These are phyloP conservation scores for Euzophera pinguis DNA, from an alignment of 2,888 invertebrate species.

Conservation along the genomic window DNA sequence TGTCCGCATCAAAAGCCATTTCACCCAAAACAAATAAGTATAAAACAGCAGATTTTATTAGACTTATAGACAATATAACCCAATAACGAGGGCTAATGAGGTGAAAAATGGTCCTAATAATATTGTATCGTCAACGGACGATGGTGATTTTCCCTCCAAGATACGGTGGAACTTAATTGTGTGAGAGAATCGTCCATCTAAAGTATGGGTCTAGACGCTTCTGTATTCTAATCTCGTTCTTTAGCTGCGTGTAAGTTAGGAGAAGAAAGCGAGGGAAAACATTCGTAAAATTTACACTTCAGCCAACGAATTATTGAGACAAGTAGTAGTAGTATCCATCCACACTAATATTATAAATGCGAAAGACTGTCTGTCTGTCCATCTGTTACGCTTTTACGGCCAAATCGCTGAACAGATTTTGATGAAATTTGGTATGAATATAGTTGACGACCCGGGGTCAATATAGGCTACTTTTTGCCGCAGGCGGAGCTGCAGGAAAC, in stretches of 20 bases:
- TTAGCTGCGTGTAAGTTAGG: conserved; percentile 16
- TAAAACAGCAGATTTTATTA: not conserved
- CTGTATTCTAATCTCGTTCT: conserved; percentile 44
- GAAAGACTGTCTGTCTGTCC: no score
- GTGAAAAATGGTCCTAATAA: conserved; percentile 26
- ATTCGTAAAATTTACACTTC: not conserved
- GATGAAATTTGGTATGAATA: no score
- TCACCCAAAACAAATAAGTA: not conserved
- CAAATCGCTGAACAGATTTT: no score
- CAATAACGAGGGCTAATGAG: conserved; percentile 13
- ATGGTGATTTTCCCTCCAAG: conserved; percentile 14
- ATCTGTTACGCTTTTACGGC: no score
- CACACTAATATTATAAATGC: no score
- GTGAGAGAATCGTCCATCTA: conserved; percentile 34
- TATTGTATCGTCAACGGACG: conserved; percentile 24
- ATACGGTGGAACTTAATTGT: conserved; percentile 36
- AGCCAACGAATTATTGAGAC: no score
- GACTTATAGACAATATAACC: conserved; percentile 3
- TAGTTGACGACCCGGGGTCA: no score
- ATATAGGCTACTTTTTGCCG: no score
- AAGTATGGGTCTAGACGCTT: conserved; percentile 60
- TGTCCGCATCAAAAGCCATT: no score
- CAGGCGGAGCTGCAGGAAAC: no score
- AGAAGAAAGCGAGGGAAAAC: not conserved
- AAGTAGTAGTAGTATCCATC: no score